These are phyloP conservation scores for Rhinogobio ventralis DNA, from an alignment of 2,797 vertebrate genomes.

Conservation along the genomic window DNA sequence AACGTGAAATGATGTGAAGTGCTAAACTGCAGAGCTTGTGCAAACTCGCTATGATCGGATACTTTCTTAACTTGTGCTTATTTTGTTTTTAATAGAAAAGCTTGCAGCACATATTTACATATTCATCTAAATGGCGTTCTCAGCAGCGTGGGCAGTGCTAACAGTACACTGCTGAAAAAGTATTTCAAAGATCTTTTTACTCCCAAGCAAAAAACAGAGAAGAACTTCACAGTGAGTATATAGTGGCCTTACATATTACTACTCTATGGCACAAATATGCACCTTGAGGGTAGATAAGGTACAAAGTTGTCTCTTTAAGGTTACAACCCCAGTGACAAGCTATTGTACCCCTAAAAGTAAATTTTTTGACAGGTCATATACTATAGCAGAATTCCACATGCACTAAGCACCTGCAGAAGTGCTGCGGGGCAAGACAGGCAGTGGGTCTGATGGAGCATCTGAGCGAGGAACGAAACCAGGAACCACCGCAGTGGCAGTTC, in stretches of 20 bases:
- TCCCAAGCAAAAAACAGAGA: neutral
- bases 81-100: neutral
- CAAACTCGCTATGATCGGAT: neutral
- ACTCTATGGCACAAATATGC: neutral
- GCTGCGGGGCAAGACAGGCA: slow-evolving; percentile 87
- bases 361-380: neutral
- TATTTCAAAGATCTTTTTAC: neutral
- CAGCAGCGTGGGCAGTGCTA: neutral
- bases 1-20: neutral
- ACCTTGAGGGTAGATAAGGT: neutral
- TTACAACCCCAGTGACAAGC: neutral
- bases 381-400: no score
- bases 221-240: neutral
- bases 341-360: neutral
- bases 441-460: slow-evolving; percentile 85
- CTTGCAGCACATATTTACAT: neutral
- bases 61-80: neutral
- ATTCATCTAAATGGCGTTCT: neutral
- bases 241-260: neutral
- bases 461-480: slow-evolving; percentile 86
- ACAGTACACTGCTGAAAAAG: neutral
- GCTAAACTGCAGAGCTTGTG: neutral
- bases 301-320: neutral
- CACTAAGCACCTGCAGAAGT: slow-evolving; percentile 74
- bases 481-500: slow-evolving; percentile 89